Conservation (phyloP, 2,888 invertebrate species). For the Sphecodes monilicornis region DNA sequence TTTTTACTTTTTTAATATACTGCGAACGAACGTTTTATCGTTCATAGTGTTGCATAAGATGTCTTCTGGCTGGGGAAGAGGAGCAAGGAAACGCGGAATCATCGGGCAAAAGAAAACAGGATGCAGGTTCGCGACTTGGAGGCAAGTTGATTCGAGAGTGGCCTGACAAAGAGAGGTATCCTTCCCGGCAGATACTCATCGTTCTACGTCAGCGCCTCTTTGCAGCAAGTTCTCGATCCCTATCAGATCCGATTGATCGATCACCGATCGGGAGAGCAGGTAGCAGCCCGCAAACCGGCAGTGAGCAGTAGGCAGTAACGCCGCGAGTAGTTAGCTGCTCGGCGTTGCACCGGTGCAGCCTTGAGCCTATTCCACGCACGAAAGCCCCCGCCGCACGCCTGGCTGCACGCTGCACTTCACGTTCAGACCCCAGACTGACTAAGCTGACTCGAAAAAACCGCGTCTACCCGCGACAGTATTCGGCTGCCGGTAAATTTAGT, state of each 20-base stretch:
- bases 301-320: slow-evolving; percentile 58
- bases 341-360: slow-evolving; percentile 81
- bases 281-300: slow-evolving; percentile 61
- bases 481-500: slow-evolving; percentile 57
- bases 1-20: too few relatives aligned
- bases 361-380: slow-evolving; percentile 85
- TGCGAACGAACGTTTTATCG: slow-evolving; percentile 22
- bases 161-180: slow-evolving; percentile 26
- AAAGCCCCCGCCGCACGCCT: slow-evolving; percentile 84
- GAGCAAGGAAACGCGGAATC: background rate
- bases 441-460: slow-evolving; percentile 64
- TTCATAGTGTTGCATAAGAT: slow-evolving; percentile 21
- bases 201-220: slow-evolving; percentile 61
- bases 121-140: background rate
- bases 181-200: slow-evolving; percentile 50
- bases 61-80: background rate
- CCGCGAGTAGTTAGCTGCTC: slow-evolving; percentile 70
- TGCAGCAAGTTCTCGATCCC: slow-evolving; percentile 57
- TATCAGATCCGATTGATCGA: slow-evolving; percentile 64
- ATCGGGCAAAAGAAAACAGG: background rate
- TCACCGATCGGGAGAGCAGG: slow-evolving; percentile 67
- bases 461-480: slow-evolving; percentile 53
- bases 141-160: background rate
- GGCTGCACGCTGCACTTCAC: slow-evolving; percentile 80
- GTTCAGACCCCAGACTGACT: slow-evolving; percentile 71